Conservation (phyloP, 2,797 vertebrate genomes). For the Phyllotis vaccarum region DNA sequence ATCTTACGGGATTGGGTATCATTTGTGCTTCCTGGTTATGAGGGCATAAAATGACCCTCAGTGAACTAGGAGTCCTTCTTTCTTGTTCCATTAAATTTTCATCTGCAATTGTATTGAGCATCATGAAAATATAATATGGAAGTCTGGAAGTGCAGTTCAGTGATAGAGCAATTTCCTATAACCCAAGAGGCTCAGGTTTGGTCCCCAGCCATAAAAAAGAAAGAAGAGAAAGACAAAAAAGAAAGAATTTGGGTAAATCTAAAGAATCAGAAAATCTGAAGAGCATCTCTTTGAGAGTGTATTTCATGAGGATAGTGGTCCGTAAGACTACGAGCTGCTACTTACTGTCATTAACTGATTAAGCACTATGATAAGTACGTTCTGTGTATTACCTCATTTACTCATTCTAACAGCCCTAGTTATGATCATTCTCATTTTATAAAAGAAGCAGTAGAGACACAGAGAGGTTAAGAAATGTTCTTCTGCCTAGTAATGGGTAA, state of each 20-base stretch:
- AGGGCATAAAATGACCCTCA: background rate
- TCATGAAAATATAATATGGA: background rate
- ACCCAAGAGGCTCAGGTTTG: background rate
- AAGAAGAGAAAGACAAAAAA: constrained; percentile 1
- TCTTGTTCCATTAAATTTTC: constrained; percentile 30
- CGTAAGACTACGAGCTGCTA: constrained; percentile 32
- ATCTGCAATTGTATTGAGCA: background rate
- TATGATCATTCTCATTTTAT: constrained; percentile 55
- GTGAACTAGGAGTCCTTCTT: background rate
- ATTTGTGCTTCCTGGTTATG: background rate
- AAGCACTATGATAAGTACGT: constrained; percentile 55
- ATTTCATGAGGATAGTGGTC: constrained; percentile 29
- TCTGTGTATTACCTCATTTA: constrained; percentile 68
- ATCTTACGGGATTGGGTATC: background rate
- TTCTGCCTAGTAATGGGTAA: background rate
- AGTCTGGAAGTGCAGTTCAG: background rate
- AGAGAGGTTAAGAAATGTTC: constrained; percentile 34
- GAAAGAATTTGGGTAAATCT: background rate
- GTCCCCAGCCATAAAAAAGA: background rate
- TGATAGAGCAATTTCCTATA: background rate
- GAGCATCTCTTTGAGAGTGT: background rate
- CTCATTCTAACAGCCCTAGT: constrained; percentile 42
- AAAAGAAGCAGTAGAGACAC: constrained; percentile 47
- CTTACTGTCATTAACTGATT: constrained; percentile 54
- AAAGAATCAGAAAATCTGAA: constrained; percentile 3